These are phyloP conservation scores for Labrus mixtus DNA, from an alignment of 2,113 vertebrate species.

Conservation along the genomic window DNA sequence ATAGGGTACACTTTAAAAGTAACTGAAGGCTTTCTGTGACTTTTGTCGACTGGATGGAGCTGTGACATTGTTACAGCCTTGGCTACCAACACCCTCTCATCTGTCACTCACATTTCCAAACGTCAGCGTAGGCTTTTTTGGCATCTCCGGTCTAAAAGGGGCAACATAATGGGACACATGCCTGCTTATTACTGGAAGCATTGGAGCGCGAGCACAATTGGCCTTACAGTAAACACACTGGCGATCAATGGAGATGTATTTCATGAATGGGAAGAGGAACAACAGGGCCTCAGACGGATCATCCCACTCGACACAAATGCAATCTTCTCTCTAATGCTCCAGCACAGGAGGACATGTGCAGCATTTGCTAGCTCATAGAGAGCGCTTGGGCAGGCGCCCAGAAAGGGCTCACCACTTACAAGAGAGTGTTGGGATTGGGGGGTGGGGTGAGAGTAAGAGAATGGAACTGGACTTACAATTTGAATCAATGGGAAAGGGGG, in stretches of 20 bases:
- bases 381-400: constrained; percentile 39
- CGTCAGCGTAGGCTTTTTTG: constrained; percentile 31
- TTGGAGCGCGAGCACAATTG: constrained; percentile 51
- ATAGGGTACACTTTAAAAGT: background rate
- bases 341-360: constrained; percentile 51
- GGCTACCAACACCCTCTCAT: constrained; percentile 27
- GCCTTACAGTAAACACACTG: constrained; percentile 64
- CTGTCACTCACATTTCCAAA: constrained; percentile 37
- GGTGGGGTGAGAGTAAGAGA: constrained; percentile 13
- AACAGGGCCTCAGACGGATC: constrained; percentile 55
- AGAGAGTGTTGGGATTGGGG: constrained; percentile 3
- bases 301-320: constrained; percentile 66
- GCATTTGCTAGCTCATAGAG: constrained; percentile 26
- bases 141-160: constrained; percentile 29
- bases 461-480: constrained; percentile 25
- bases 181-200: constrained; percentile 64
- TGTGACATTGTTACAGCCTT: constrained; percentile 33
- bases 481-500: constrained; percentile 24
- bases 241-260: constrained; percentile 67
- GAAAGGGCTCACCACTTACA: background rate
- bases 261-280: constrained; percentile 59
- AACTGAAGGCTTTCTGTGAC: constrained; percentile 16
- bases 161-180: constrained; percentile 53
- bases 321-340: constrained; percentile 68
- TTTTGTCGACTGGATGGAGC: background rate